Evolutionary conservation across 2,797 vertebrate species (phyloP).

Genomic region (Melopsittacus undulatus): DNA sequence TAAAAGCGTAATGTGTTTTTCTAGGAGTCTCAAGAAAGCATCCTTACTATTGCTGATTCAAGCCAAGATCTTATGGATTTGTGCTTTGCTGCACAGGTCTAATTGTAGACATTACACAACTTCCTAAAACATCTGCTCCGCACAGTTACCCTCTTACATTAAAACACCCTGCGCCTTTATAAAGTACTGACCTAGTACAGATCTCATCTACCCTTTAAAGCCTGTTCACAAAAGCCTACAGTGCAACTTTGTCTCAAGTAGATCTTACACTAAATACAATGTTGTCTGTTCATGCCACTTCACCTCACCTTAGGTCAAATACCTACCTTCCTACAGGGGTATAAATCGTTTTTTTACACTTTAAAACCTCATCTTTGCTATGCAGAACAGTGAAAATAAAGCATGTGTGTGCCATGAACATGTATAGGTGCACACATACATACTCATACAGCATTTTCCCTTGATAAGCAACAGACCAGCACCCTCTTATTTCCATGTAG

Average conservation of each 20-base stretch:
- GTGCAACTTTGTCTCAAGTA: neutral
- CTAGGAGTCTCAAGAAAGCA: neutral
- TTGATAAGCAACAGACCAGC: neutral
- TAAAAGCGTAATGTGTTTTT: neutral
- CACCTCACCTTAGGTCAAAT: neutral
- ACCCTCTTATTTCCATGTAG: accelerated
- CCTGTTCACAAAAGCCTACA: neutral
- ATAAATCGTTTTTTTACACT: neutral
- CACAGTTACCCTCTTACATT: neutral
- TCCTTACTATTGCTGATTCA: neutral
- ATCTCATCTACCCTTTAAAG: neutral
- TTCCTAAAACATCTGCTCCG: neutral
- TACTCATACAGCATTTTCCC: neutral
- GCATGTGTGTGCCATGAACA: too few relatives aligned
- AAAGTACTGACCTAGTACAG: neutral
- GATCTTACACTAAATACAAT: neutral
- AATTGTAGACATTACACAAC: neutral
- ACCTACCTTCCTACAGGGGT: neutral
- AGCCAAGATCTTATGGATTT: neutral
- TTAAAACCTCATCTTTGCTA: neutral
- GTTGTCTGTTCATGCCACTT: neutral
- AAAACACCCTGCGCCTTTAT: neutral
- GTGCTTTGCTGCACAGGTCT: neutral
- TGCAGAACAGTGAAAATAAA: neutral
- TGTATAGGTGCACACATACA: neutral